Evolutionary conservation across 1,140 invertebrate genomes (phyloP), one percentile per base, ranked within the genome.

Genomic region (Drosophila subpulchrella): DNA sequence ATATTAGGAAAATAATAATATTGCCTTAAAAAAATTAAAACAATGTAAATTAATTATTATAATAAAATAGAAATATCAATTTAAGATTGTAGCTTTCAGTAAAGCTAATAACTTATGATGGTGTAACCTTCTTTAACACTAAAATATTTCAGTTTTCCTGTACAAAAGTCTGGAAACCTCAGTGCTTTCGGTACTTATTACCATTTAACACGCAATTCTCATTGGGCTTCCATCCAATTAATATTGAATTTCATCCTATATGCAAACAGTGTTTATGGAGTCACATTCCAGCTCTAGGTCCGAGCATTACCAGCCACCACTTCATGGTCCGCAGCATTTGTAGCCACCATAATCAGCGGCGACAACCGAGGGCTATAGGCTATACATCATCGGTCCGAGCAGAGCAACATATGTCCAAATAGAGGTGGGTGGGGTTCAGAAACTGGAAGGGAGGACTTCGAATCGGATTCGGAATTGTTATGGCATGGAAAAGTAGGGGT

Each of bases 381-480:
- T 53, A 74, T 78, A 78, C 78, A 82, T 86, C 83, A 82, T 61
- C 41, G 27, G 75, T 13, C 68, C 56, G 65, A 5, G 36, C 48
- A 73, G 70, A 63, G 79, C 83, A 88, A 82, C 83, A 88, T 88
- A 88, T 88, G 83, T 88, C 79, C 79, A 88, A 62, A 88, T 79
- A 88, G 71, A 51, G 83, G 83, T 66, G 78, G 58, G n/a, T 34
- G 46, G 47, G n/a, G 55, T 50, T 48, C 36, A 42, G 30, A 6
- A 13, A 3, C 62, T 47, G 60, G 41, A 41, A 15, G 54, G 30
- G 36, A 55, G 62, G 39, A 38, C 3, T 34, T 34, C 32, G 32
- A 34, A 8, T 20, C 42, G 42, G 15, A 41, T 8, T 42, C n/a
- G 39, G 39, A n/a, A 41, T 8, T 2, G 39, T n/a, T n/a, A 53